Conservation (phyloP, 2,888 invertebrate species). For the Xestobium rufovillosum region DNA sequence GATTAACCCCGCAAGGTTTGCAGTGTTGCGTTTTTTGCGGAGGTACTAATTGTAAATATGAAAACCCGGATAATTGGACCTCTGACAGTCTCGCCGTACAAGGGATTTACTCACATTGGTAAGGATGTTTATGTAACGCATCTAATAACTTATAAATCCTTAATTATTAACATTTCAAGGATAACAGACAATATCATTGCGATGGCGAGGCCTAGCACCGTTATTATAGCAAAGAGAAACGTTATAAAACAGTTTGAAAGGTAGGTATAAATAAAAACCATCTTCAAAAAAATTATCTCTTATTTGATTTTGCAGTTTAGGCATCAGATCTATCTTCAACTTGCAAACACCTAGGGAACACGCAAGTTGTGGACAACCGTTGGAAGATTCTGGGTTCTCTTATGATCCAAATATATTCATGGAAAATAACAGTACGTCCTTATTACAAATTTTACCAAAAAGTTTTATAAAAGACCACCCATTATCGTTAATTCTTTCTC, state of each 20-base stretch:
- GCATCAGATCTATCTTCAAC: constrained; percentile 77
- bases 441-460: no score
- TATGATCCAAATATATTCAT: constrained; percentile 79
- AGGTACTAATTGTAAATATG: constrained; percentile 75
- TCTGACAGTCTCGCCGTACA: constrained; percentile 60
- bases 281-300: constrained; percentile 7
- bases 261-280: constrained; percentile 33
- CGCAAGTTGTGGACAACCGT: constrained; percentile 72
- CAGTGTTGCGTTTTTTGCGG: constrained; percentile 82
- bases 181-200: constrained; percentile 82
- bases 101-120: constrained; percentile 82
- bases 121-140: no score
- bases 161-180: no score
- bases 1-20: constrained; percentile 58
- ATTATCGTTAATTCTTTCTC: no score
- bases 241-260: constrained; percentile 74
- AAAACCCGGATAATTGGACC: constrained; percentile 56
- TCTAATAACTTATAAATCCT: no score
- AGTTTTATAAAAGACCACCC: no score
- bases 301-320: constrained; percentile 49
- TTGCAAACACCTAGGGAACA: constrained; percentile 80
- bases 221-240: constrained; percentile 64
- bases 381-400: constrained; percentile 72
- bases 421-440: constrained; percentile 73
- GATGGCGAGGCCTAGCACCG: constrained; percentile 79